phyloP scores from a whole-genome alignment of 2,888 invertebrate genomes.

The Eulithis prunata region DNA sequence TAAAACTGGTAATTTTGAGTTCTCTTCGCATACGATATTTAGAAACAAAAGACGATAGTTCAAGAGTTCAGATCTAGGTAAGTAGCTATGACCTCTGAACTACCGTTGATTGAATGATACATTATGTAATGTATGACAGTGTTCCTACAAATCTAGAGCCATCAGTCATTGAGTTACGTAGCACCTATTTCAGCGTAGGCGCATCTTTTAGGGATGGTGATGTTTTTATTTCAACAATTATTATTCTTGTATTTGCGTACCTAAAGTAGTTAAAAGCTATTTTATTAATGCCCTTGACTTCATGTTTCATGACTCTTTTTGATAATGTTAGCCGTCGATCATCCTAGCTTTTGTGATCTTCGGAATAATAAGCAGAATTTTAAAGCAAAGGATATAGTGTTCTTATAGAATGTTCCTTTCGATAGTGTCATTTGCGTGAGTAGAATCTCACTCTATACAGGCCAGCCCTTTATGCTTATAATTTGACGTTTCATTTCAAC shows the following conservation, averaged over 20 bases:
- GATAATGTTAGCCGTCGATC: too few species aligned
- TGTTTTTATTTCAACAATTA: neutral
- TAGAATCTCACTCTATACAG: slow-evolving; percentile 3
- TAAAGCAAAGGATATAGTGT: too few species aligned
- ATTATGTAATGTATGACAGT: slow-evolving; percentile 20
- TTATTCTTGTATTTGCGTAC: neutral
- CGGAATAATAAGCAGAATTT: too few species aligned
- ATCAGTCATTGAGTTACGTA: slow-evolving; percentile 28
- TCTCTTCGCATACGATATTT: too few species aligned
- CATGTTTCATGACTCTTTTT: too few species aligned
- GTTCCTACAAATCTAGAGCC: slow-evolving; percentile 21
- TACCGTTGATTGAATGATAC: slow-evolving; percentile 16
- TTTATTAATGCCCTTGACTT: too few species aligned
- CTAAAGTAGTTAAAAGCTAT: too few species aligned
- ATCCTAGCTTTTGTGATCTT: too few species aligned
- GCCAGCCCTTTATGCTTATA: slow-evolving; percentile 65
- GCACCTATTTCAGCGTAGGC: slow-evolving; percentile 37
- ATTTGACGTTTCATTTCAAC: slow-evolving; percentile 70
- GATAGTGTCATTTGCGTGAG: neutral
- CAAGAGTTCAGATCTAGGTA: too few species aligned
- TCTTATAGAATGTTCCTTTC: neutral
- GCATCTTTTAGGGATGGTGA: slow-evolving; percentile 20
- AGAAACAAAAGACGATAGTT: too few species aligned
- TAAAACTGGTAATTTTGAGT: too few species aligned
- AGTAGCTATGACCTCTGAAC: neutral